Conservation (phyloP, 2,113 vertebrate species). For the Microcebus murinus region DNA sequence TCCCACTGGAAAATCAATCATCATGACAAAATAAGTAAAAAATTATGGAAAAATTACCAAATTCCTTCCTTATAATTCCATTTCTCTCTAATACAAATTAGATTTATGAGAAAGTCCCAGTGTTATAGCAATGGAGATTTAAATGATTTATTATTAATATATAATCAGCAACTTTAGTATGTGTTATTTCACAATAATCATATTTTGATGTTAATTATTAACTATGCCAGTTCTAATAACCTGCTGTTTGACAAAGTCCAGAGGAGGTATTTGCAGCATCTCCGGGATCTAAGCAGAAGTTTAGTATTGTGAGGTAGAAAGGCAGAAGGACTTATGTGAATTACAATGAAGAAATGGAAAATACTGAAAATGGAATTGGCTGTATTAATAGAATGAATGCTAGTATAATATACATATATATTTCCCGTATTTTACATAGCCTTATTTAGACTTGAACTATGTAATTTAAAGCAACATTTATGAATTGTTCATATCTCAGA, state of each 20-base stretch:
- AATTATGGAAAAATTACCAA: neutral
- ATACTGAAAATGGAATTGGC: neutral
- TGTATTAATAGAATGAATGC: neutral
- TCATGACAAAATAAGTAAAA: neutral
- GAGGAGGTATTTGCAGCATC: neutral
- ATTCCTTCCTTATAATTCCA: neutral
- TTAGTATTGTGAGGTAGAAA: neutral
- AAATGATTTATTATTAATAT: neutral
- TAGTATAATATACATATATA: neutral
- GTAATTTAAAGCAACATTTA: neutral
- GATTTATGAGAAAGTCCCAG: neutral
- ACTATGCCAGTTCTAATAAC: neutral
- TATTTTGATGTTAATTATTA: conserved; percentile 25
- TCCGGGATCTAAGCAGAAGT: neutral
- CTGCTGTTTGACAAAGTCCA: neutral
- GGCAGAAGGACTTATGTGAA: neutral
- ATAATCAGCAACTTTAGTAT: neutral
- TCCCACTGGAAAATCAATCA: neutral
- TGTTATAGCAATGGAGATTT: neutral
- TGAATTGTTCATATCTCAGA: neutral
- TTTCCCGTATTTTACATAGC: neutral
- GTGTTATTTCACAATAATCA: neutral
- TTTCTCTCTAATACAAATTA: conserved; percentile 10
- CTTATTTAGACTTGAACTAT: neutral
- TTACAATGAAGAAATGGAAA: neutral